Evolutionary conservation across 2,888 invertebrate genomes (phyloP), one percentile per base, ranked within the genome.

Genomic region (Acanthopleura granulata): DNA sequence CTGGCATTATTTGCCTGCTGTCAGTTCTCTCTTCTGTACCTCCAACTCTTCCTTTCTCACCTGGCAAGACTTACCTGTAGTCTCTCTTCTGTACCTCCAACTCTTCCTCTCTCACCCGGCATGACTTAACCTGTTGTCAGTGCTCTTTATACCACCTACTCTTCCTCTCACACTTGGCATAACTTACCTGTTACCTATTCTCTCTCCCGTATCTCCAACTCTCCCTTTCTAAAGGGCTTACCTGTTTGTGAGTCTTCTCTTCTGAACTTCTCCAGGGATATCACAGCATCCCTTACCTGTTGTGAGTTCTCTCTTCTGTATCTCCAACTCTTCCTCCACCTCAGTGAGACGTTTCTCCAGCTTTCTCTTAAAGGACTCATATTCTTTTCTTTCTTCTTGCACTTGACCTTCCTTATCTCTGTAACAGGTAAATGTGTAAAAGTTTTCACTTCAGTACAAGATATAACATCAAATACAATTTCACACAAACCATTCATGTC

Each of bases 311-410:
- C 86, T 81, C 73, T 84, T 84, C 80, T 89, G 89, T n/a, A 81
- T 78, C 71, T 87, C 87, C 76, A 89, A 79, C 75, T 89, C 89
- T 72, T 86, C 86, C 75, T 89, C 88, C 6, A 89, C 79, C 71
- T 88, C 86, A 25, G 80, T 83, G 71, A 89, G 76, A 71, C 87
- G 82, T n/a, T 83, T 77, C 74, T 89, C 86, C 16, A 89, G 78
- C 51, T 85, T 84, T 62, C 89, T 82, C 75, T 86, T 86, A 73
- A 87, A 84, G 15, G 80, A 78, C 75, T 89, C 89, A 82, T 87
- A 86, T 66, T 88, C 86, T 57, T 81, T 82, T 40, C 90, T 79
- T 73, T 89, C 89, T 57, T 84, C 80, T 49, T 85, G 77, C 11
- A 89, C 66, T 78, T 89, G 89, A 22, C 79, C 78, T 82, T 89